Conservation (phyloP, 2,888 invertebrate species). For the Tillus elongatus region DNA sequence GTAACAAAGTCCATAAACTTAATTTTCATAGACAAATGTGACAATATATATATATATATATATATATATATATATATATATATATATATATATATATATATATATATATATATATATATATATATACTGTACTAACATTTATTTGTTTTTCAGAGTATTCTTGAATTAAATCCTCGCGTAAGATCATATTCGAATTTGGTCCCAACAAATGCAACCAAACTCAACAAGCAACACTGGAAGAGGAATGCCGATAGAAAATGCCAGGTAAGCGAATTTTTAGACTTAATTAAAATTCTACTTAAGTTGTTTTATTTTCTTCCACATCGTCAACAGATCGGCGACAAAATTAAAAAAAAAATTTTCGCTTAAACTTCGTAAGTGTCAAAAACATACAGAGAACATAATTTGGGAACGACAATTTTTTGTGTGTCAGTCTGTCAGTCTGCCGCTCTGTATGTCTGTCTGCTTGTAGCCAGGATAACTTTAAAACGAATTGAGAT, state of each 20-base stretch:
- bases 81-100: conserved; percentile 5
- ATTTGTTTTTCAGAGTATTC: conserved; percentile 63
- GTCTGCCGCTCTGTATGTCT: no score
- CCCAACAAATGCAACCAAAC: conserved; percentile 79
- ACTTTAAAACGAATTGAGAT: no score
- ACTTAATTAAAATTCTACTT: no score
- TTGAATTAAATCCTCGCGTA: conserved; percentile 77
- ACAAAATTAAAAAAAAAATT: no score
- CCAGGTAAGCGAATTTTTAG: conserved; percentile 52
- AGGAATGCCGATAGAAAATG: conserved; percentile 80
- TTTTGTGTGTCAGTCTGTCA: no score
- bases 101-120: conserved; percentile 5
- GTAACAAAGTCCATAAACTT: no score
- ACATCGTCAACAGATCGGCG: no score
- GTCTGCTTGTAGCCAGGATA: no score
- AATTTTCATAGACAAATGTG: background rate
- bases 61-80: conserved; percentile 5
- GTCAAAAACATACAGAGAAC: no score
- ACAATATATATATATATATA: conserved; percentile 3
- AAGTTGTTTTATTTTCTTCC: no score
- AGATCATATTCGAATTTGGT: conserved; percentile 66
- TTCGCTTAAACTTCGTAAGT: no score
- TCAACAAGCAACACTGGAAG: conserved; percentile 90
- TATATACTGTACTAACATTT: background rate
- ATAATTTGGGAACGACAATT: no score